Evolutionary conservation across 2,113 vertebrate species (phyloP).

Genomic region (Glaucidium brasilianum): DNA sequence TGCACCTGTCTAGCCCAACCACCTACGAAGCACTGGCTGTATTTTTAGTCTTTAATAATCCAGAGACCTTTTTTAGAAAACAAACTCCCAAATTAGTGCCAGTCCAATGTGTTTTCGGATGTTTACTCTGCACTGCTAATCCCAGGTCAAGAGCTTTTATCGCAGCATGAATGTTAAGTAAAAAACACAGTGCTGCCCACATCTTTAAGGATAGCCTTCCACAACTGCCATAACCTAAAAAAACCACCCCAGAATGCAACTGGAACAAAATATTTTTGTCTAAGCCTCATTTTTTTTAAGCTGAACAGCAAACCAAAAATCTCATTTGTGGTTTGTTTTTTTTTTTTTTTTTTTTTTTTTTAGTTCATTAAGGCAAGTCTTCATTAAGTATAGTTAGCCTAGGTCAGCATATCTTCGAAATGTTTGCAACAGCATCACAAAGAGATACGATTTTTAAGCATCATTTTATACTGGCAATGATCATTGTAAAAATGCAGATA

Average conservation of each 20-base stretch:
- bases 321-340: not conserved
- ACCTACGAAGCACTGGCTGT: not conserved
- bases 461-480: not conserved
- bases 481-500: not conserved
- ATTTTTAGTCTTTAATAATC: conserved; percentile 50
- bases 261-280: not conserved
- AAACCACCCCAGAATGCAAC: not conserved
- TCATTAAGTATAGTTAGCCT: not conserved
- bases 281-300: not conserved
- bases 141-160: conserved; percentile 67
- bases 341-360: not conserved
- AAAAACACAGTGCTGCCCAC: not conserved
- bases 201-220: not conserved
- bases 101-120: conserved; percentile 8
- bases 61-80: conserved; percentile 42
- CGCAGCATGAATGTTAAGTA: conserved; percentile 52
- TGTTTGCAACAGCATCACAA: rapidly evolving
- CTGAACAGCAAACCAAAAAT: not conserved
- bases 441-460: rapidly evolving
- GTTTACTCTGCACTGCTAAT: conserved; percentile 18
- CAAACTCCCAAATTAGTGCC: conserved; percentile 66
- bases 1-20: conserved; percentile 69
- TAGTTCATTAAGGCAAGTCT: not conserved
- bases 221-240: not conserved
- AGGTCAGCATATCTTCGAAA: not conserved